Evolutionary conservation across 2,113 vertebrate species (phyloP).

Genomic region (Urocynchramus pylzowi): DNA sequence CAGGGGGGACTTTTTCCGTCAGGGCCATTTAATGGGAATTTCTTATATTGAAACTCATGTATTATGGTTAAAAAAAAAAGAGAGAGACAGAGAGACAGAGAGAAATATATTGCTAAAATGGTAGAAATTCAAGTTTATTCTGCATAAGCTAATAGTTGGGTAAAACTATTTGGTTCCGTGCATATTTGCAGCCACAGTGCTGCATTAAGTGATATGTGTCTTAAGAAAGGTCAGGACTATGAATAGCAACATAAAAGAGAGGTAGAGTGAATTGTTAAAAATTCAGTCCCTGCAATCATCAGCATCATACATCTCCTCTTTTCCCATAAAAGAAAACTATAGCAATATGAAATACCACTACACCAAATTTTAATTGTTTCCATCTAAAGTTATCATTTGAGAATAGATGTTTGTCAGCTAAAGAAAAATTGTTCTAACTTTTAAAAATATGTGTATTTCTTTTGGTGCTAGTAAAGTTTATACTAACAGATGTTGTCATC

Average conservation of each 20-base stretch:
- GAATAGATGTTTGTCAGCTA: background rate
- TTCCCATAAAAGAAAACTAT: background rate
- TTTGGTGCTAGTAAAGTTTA: background rate
- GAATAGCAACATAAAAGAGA: background rate
- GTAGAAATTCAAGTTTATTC: background rate
- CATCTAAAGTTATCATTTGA: background rate
- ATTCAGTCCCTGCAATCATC: background rate
- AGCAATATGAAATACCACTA: background rate
- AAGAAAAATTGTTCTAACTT: background rate
- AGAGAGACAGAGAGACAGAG: accelerated
- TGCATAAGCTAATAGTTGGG: background rate
- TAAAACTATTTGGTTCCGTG: background rate
- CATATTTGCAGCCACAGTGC: background rate
- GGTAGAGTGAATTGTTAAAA: background rate
- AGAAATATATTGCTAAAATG: background rate
- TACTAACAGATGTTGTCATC: background rate
- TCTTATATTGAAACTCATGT: background rate
- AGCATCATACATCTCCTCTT: background rate
- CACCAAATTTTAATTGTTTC: background rate
- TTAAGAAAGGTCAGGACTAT: background rate
- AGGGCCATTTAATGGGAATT: background rate
- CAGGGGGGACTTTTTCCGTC: background rate
- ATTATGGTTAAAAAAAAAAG: background rate
- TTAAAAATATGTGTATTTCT: background rate
- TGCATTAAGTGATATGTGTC: background rate